Percentiles rank a stretch among this genome's conserved stretches.
These are phyloP conservation scores for Zoanthus gigantus DNA, from an alignment of 92 coral and sea anemone species.

Conservation along the genomic window DNA sequence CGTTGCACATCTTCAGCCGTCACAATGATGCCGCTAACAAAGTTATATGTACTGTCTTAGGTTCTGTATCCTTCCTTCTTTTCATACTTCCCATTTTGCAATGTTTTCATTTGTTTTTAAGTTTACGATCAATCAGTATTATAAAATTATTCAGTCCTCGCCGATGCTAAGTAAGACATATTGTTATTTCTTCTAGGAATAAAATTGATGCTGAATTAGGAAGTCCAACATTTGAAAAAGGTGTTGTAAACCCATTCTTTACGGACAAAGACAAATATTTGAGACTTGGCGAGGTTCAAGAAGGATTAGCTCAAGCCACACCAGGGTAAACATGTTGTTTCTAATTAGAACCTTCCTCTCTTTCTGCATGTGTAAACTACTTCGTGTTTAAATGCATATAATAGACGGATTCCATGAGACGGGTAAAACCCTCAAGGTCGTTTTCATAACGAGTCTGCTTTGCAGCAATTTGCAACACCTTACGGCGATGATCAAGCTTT, in stretches of 20 bases:
- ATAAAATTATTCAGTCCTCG: not conserved
- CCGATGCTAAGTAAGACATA: not conserved
- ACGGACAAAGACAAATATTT: constrained; percentile 29
- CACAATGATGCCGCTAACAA: no score
- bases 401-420: not conserved
- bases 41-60: no score
- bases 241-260: constrained; percentile 32
- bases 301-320: not conserved
- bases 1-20: no score
- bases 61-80: no score
- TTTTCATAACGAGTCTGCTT: no score
- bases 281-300: constrained; percentile 24
- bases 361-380: not conserved
- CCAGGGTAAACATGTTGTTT: not conserved
- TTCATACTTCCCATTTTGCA: no score
- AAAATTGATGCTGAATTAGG: not conserved
- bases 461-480: no score
- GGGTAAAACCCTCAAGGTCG: no score
- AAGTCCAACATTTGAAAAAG: constrained; percentile 41
- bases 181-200: not conserved
- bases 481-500: no score
- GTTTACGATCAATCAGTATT: not conserved
- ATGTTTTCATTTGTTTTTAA: not conserved
- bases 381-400: not conserved
- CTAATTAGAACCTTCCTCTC: not conserved